Conservation (phyloP, 2,888 invertebrate genomes). For the Rugalucina vietnamica region DNA sequence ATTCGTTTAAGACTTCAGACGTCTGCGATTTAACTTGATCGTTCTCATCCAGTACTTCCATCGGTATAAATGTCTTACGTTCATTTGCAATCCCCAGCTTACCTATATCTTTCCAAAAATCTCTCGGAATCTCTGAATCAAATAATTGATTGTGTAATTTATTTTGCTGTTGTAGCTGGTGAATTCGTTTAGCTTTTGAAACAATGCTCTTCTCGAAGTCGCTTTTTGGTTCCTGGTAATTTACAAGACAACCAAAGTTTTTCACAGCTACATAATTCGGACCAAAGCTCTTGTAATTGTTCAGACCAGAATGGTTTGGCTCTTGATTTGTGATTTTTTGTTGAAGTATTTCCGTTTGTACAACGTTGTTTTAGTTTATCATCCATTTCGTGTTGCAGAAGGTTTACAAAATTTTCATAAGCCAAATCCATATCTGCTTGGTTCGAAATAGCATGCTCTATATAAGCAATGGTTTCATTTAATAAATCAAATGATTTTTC, state of each 20-base stretch:
- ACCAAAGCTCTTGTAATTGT: neutral
- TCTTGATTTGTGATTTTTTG: no score
- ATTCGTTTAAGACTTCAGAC: neutral
- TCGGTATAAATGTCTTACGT: neutral
- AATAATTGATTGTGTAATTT: neutral
- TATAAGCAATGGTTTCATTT: no score
- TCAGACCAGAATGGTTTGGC: no score
- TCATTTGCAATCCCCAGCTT: neutral
- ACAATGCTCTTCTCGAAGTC: neutral
- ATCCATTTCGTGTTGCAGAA: no score
- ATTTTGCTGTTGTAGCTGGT: neutral
- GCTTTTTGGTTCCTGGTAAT: no score
- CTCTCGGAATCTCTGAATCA: neutral
- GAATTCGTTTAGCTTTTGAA: neutral
- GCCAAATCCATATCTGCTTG: no score
- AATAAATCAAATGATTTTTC: no score
- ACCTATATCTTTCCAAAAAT: constrained; percentile 12
- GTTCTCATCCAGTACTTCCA: neutral
- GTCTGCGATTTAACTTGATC: neutral
- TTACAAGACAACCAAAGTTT: neutral
- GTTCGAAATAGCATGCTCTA: no score
- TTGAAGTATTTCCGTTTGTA: no score
- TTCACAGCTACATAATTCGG: neutral
- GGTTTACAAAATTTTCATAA: no score
- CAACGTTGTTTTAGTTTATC: no score